phyloP scores from a whole-genome alignment of 2,113 vertebrate genomes.

The Microtus montanus region DNA sequence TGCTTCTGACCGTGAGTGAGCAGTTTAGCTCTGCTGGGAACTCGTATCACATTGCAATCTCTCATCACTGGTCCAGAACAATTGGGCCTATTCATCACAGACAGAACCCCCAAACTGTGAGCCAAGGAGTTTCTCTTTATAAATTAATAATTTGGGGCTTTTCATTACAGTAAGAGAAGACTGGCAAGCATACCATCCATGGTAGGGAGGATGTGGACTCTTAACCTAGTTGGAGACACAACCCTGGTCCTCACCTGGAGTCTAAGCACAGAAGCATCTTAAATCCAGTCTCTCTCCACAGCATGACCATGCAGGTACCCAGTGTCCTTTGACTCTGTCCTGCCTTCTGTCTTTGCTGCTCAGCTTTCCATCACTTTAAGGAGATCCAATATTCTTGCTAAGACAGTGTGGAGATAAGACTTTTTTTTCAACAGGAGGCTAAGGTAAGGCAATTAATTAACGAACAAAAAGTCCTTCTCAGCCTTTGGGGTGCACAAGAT shows the following conservation, averaged over 20 bases:
- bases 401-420: neutral
- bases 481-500: constrained; percentile 31
- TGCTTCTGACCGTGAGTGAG: neutral
- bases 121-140: neutral
- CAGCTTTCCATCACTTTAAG: neutral
- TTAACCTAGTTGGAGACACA: neutral
- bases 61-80: too few species aligned
- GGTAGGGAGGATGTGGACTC: neutral
- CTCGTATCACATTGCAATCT: neutral
- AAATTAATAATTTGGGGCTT: neutral
- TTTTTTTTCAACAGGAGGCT: constrained; percentile 24
- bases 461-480: constrained; percentile 42
- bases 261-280: neutral
- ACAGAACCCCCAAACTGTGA: neutral
- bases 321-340: neutral
- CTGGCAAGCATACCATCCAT: neutral
- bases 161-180: neutral
- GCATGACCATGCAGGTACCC: neutral
- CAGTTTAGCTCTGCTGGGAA: neutral
- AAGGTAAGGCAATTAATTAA: constrained; percentile 61
- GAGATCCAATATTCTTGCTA: neutral
- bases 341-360: constrained; percentile 34
- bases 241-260: neutral
- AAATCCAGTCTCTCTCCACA: neutral
- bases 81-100: neutral